A percentile compares a stretch with the other conserved stretches of the same genome.
These are phyloP conservation scores for Cephalotes varians DNA, from an alignment of 2,888 invertebrate species.

Conservation along the genomic window DNA sequence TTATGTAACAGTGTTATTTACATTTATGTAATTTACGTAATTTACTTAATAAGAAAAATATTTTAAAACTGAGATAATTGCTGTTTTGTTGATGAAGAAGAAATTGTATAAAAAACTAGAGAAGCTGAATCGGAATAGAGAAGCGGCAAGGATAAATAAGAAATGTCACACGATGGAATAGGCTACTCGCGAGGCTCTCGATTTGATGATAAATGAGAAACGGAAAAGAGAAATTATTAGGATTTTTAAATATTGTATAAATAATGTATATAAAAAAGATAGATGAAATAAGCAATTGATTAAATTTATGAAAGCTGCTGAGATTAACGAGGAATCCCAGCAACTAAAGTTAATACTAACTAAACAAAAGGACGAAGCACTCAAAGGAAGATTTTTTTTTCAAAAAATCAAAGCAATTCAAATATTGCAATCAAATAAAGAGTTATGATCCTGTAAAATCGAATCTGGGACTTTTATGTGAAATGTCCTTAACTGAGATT, in stretches of 20 bases:
- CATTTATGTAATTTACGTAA: too few species aligned
- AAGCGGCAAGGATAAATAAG: slow-evolving; percentile 62
- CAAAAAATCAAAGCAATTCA: slow-evolving; percentile 85
- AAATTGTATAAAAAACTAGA: slow-evolving; percentile 65
- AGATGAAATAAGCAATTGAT: not conserved
- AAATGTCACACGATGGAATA: slow-evolving; percentile 64
- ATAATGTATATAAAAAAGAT: not conserved
- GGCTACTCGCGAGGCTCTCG: slow-evolving; percentile 60
- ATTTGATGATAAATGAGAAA: slow-evolving; percentile 67
- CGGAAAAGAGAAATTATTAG: slow-evolving; percentile 65
- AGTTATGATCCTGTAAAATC: slow-evolving; percentile 87
- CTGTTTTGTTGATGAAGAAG: slow-evolving; percentile 51
- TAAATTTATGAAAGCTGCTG: slow-evolving; percentile 61
- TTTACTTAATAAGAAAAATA: too few species aligned
- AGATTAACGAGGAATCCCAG: slow-evolving; percentile 66
- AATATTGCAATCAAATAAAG: slow-evolving; percentile 78
- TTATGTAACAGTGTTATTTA: not conserved
- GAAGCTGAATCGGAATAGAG: slow-evolving; percentile 51
- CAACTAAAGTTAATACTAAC: slow-evolving; percentile 55
- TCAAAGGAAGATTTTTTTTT: slow-evolving; percentile 83
- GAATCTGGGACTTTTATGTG: slow-evolving; percentile 88
- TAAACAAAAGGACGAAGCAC: slow-evolving; percentile 82
- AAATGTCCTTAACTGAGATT: slow-evolving; percentile 89
- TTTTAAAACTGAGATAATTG: not conserved
- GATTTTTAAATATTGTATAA: not conserved